Conservation (phyloP, 2,113 vertebrate genomes). For the Andinoacara biseriatus region DNA sequence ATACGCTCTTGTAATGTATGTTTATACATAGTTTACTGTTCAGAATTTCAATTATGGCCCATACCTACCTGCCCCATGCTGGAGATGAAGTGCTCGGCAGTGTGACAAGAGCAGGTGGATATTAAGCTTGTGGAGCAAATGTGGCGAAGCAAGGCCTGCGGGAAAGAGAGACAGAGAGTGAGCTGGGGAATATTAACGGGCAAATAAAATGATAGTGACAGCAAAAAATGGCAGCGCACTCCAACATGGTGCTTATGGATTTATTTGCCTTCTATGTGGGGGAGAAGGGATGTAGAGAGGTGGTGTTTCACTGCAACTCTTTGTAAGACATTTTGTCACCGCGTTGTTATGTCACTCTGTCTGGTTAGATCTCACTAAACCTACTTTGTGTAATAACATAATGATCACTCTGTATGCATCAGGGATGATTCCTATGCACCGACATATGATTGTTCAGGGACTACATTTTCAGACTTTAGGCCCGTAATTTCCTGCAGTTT, state of each 20-base stretch:
- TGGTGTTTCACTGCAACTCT: conserved; percentile 6
- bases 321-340: conserved; percentile 32
- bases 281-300: conserved; percentile 24
- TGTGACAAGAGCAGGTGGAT: conserved; percentile 59
- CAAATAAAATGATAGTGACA: conserved; percentile 75
- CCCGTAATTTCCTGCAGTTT: neutral
- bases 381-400: conserved; percentile 21
- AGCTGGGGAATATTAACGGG: conserved; percentile 67
- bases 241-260: conserved; percentile 66
- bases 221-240: conserved; percentile 67
- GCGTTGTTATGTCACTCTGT: conserved; percentile 25
- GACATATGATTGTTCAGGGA: neutral
- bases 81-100: conserved; percentile 37
- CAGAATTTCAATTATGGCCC: conserved; percentile 54
- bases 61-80: conserved; percentile 6
- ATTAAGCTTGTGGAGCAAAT: conserved; percentile 62
- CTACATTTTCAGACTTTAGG: neutral
- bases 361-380: conserved; percentile 15
- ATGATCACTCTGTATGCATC: conserved; percentile 32
- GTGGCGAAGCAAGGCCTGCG: conserved; percentile 46
- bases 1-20: neutral
- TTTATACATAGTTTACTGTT: conserved; percentile 11
- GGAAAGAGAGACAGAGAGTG: conserved; percentile 38
- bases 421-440: neutral
- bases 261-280: conserved; percentile 42